A percentile compares a stretch with the other conserved stretches of the same genome.
Evolutionary conservation across 2,888 invertebrate genomes (phyloP).

Genomic region (Abrostola triplasia): DNA sequence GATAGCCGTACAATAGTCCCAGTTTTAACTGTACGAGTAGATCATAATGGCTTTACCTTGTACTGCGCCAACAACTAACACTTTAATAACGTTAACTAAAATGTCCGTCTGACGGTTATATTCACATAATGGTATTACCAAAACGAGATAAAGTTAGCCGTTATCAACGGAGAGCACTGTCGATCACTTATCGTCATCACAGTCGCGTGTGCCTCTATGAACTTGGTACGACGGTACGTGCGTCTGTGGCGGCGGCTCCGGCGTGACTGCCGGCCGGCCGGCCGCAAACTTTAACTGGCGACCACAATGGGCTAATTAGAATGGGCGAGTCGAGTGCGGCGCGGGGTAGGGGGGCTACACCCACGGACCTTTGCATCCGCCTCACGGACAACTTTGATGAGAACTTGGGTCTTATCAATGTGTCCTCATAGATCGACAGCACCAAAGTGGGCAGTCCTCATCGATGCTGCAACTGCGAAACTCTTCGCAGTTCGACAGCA

Average conservation of each 20-base stretch:
- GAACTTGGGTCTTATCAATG: constrained; percentile 74
- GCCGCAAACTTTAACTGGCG: constrained; percentile 81
- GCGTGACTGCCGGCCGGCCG: constrained; percentile 83
- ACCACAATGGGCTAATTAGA: constrained; percentile 88
- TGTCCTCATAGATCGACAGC: constrained; percentile 55
- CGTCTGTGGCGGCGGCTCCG: constrained; percentile 70
- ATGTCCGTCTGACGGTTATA: constrained; percentile 63
- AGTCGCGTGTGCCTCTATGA: constrained; percentile 71
- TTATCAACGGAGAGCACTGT: constrained; percentile 78
- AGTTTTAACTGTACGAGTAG: constrained; percentile 79
- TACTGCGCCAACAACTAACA: constrained; percentile 74
- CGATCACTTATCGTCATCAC: constrained; percentile 84
- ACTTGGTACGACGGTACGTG: constrained; percentile 66
- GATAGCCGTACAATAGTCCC: constrained; percentile 73
- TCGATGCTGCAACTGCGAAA: neutral
- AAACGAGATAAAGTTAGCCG: constrained; percentile 66
- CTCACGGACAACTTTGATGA: constrained; percentile 78
- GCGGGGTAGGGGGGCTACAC: constrained; percentile 79
- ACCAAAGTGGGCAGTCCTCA: constrained; percentile 20
- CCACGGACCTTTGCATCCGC: constrained; percentile 86
- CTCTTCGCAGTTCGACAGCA: neutral
- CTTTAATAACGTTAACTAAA: constrained; percentile 65
- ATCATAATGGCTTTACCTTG: constrained; percentile 85
- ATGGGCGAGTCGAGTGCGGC: constrained; percentile 79
- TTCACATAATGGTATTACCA: constrained; percentile 73